Base-by-base conservation (phyloP, 2,888 invertebrate species). In the Drosophila picticornis region DNA sequence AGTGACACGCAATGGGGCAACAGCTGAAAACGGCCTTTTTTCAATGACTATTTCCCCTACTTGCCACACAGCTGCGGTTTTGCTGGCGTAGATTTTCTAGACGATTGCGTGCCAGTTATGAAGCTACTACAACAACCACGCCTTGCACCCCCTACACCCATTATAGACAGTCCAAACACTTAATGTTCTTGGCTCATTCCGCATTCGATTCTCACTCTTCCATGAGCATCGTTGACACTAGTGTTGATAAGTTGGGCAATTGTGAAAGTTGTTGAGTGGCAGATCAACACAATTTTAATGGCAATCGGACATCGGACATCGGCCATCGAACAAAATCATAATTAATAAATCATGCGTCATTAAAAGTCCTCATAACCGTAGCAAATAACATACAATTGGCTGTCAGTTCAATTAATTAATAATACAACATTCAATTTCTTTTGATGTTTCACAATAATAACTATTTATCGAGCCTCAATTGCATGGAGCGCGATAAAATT, bases 101-200 rank as follows among this genome's bases (percentile, higher is more conserved):
- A 57, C 72, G 82, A 76, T 87, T 88, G 88, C 83, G 83, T 84
- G 83, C 50, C 85, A 70, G 71, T 72, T 77, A 80, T 83, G 57
- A 80, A 77, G 77, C 72, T 58, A 25, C 50, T 29, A 34, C 5
- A 22, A 43, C 27, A 40, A 32, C 31, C 29, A 19, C 29, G 11
- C 29, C 51, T n/a, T 6, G 27, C 29, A 27, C 51, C 16, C 46
- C 9, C 43, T 19, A 1, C 19, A 9, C 19, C 38, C 38, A 9
- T 16, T 43, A 6, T 5, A 50, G 11, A 29, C 19, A 27, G 9
- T 11, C 29, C 50, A 29, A 19, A 29, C 29, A 29, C 50, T 51
- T 16, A 46, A 29, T 51, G 29, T 6, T 51, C 19, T 29, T 11
- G n/a, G 11, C 29, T 29, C 10, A 51, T 29, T n/a, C 50, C 38